Evolutionary conservation across 2,797 vertebrate genomes (phyloP).

Genomic region (Eulemur albifrons): DNA sequence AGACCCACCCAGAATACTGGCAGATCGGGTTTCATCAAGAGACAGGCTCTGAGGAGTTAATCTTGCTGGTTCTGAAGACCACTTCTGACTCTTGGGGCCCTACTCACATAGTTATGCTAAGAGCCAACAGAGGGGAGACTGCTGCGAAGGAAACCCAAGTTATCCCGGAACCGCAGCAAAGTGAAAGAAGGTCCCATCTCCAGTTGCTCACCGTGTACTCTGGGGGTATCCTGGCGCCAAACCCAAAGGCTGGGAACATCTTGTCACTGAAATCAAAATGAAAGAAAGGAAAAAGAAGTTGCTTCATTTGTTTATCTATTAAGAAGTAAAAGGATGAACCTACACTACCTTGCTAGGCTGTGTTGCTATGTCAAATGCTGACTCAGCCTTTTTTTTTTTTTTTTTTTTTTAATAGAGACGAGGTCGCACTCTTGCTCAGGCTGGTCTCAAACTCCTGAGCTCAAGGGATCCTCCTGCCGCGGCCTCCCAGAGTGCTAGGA

Average conservation of each 20-base stretch:
- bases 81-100: background rate
- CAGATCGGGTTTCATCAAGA: background rate
- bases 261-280: conserved; percentile 92
- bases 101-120: background rate
- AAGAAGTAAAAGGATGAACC: background rate
- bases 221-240: conserved; percentile 98
- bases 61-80: background rate
- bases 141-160: background rate
- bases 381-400: background rate
- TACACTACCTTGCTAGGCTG: background rate
- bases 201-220: conserved; percentile 94
- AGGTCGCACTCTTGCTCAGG: no score
- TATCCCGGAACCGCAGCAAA: background rate
- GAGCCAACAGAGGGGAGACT: background rate
- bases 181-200: background rate
- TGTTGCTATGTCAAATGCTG: background rate
- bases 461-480: no score
- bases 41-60: background rate
- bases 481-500: no score
- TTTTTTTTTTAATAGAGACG: no score
- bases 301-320: conserved; percentile 30
- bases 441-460: no score
- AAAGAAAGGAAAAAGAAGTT: conserved; percentile 33
- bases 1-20: background rate
- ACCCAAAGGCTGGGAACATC: conserved; percentile 99